Percentiles rank a stretch among this genome's conserved stretches.
These are phyloP conservation scores for Oryzias woworae DNA, from an alignment of 2,113 vertebrate species.

Conservation along the genomic window DNA sequence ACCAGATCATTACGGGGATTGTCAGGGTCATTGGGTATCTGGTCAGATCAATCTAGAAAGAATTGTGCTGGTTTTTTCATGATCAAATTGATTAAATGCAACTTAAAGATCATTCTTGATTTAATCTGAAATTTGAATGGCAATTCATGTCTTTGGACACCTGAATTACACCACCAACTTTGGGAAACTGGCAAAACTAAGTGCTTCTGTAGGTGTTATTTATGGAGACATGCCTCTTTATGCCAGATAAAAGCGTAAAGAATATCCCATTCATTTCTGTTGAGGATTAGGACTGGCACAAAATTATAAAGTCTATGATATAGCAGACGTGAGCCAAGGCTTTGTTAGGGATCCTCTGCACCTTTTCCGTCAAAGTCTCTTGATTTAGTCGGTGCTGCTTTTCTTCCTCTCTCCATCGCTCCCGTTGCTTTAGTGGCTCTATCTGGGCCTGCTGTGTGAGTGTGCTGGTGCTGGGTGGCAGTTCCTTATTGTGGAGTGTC, in stretches of 20 bases:
- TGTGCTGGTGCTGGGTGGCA: conserved; percentile 70
- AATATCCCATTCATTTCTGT: conserved; percentile 50
- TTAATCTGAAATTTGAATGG: background rate
- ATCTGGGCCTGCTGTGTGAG: conserved; percentile 64
- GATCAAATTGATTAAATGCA: no score
- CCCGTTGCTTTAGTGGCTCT: conserved; percentile 56
- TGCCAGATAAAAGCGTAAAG: conserved; percentile 26
- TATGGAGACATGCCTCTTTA: conserved; percentile 17
- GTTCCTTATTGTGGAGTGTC: conserved; percentile 72
- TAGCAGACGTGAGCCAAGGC: conserved; percentile 57
- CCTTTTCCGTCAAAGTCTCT: conserved; percentile 68
- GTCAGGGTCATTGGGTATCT: background rate
- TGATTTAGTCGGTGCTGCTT: conserved; percentile 66
- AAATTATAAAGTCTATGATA: conserved; percentile 67
- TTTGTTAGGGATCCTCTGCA: conserved; percentile 70
- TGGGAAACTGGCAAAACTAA: background rate
- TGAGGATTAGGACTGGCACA: conserved; percentile 60
- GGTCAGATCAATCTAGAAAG: no score
- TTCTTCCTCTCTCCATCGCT: conserved; percentile 61
- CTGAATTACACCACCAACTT: background rate
- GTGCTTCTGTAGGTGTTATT: conserved; percentile 12
- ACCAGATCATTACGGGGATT: background rate
- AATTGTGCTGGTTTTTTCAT: no score
- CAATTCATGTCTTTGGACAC: no score
- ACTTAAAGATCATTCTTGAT: conserved; percentile 4